phyloP scores from a whole-genome alignment of 2,888 invertebrate genomes.

The Yponomeuta cagnagella region DNA sequence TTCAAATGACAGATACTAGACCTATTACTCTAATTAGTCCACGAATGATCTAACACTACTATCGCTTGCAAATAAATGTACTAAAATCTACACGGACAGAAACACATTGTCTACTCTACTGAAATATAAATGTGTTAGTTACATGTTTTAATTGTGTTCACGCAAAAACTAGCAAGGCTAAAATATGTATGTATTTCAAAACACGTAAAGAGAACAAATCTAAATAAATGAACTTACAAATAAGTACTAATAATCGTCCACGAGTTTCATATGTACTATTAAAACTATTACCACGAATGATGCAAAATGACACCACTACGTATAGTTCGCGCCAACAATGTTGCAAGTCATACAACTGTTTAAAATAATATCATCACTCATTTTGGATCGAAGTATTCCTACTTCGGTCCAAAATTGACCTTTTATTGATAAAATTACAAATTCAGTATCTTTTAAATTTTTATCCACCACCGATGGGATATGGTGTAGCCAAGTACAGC shows the following conservation, averaged over 20 bases:
- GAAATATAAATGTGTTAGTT: background rate
- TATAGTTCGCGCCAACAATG: too few relatives aligned
- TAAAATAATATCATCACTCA: too few relatives aligned
- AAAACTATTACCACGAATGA: too few relatives aligned
- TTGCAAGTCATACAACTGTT: too few relatives aligned
- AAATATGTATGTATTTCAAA: background rate
- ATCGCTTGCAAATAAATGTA: background rate
- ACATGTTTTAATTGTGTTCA: background rate
- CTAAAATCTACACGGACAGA: background rate
- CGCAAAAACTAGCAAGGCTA: background rate
- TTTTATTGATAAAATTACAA: too few relatives aligned
- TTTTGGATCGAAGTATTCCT: too few relatives aligned
- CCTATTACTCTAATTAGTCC: background rate
- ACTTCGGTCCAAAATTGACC: too few relatives aligned
- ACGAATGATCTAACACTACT: background rate
- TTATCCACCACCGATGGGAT: background rate
- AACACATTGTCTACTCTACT: background rate
- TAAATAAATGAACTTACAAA: too few relatives aligned
- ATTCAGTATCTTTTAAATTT: too few relatives aligned
- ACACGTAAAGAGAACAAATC: background rate
- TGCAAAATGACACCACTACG: too few relatives aligned
- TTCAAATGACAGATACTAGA: background rate
- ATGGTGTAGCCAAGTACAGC: background rate
- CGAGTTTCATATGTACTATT: too few relatives aligned
- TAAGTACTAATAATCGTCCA: too few relatives aligned